Percentiles rank a stretch among this genome's conserved stretches.
phyloP scores from a whole-genome alignment of 2,888 invertebrate species.

The Patella depressa region DNA sequence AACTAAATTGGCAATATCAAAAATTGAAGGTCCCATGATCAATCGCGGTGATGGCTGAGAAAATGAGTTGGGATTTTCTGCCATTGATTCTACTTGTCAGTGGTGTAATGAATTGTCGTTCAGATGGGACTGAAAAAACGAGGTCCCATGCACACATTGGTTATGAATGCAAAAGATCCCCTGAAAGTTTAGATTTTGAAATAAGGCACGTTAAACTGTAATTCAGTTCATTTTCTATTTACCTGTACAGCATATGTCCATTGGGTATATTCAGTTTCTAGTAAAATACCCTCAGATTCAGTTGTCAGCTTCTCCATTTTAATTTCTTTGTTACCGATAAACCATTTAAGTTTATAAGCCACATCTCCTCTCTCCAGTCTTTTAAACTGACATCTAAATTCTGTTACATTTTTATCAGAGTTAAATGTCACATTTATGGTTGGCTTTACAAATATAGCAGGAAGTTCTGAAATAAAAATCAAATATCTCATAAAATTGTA shows the following conservation, averaged over 20 bases:
- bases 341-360: constrained; percentile 32
- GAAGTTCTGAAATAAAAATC: constrained; percentile 29
- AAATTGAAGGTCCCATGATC: too few species aligned
- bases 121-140: too few species aligned
- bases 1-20: too few species aligned
- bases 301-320: background rate
- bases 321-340: constrained; percentile 21
- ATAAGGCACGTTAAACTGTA: too few species aligned
- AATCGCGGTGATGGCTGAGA: too few species aligned
- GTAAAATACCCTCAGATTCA: constrained; percentile 20
- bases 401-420: constrained; percentile 17
- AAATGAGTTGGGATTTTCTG: too few species aligned
- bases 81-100: too few species aligned
- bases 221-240: background rate
- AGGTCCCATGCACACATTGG: too few species aligned
- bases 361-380: constrained; percentile 32
- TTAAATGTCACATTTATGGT: constrained; percentile 26
- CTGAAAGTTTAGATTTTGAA: too few species aligned
- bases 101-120: too few species aligned
- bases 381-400: constrained; percentile 34
- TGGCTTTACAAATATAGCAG: constrained; percentile 31
- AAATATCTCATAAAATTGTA: too few species aligned
- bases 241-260: constrained; percentile 35
- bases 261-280: constrained; percentile 21
- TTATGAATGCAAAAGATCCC: too few species aligned